Base-by-base conservation (phyloP, 2,888 invertebrate genomes). In the Zele albiditarsus region DNA sequence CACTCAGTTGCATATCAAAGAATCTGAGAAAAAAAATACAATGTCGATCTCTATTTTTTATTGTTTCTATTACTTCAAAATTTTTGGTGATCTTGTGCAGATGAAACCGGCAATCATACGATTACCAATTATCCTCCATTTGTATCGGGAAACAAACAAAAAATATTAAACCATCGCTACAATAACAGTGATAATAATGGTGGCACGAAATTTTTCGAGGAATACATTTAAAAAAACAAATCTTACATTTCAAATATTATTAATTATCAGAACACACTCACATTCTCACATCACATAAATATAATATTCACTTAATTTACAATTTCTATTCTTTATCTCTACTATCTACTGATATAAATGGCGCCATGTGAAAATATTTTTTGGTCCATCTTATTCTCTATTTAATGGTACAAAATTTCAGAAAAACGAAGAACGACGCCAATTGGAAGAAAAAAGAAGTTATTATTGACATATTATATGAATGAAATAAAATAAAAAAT, bases 1-100 rank as follows among this genome's bases (percentile, higher is more conserved):
- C 86, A 86, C 85, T 79, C 68, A 76, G 80, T 78, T 76, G 76
- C 72, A 33, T 49, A 27, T 46, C 16, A 57, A 53, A 75, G 68
- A 71, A 71, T 74, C 63, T 71, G 23, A 68, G n/a, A 38, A 20
- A 49, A 46, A 38, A 62, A 74, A 65, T 57, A 28, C 38, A 33
- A 31, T 58, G 65, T 42, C 33, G 57, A 25, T 63, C 25, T 33
- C 33, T 31, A 65, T 49, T 25, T 71, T 66, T n/a, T 71, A 68
- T 38, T 65, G 72, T 60, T 67, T 73, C 65, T 58, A 73, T 20
- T 25, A 16, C 70, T 75, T 71, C 74, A 77, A 73, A 70, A 79
- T 76, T 77, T 80, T 80, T 80, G 80, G 80, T 80, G 79, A 77
- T 69, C 5, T 62, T 69, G 53, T 68, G 57, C 62, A 69, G 33